Percentiles rank a stretch among this genome's conserved stretches.
Evolutionary conservation across 2,113 vertebrate genomes (phyloP).

Genomic region (Gymnogyps californianus): DNA sequence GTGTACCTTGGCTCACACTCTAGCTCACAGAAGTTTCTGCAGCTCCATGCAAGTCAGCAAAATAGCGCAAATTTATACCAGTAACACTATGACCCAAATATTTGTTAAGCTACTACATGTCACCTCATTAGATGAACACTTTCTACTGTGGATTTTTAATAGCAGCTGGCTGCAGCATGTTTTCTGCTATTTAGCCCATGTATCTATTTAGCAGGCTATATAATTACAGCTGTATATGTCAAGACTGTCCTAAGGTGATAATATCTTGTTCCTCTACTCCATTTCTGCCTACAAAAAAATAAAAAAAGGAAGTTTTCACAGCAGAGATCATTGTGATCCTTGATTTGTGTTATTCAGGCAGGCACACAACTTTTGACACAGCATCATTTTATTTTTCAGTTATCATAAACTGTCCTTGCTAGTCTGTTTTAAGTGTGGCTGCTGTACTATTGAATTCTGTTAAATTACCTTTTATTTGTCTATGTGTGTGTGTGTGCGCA

Average conservation of each 20-base stretch:
- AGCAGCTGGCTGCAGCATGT: not conserved
- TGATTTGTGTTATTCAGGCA: constrained; percentile 42
- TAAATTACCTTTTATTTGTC: not conserved
- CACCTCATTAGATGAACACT: not conserved
- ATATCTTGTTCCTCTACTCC: not conserved
- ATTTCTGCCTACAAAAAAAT: not conserved
- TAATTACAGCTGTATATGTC: not conserved
- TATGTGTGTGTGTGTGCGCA: not conserved
- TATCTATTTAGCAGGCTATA: not conserved
- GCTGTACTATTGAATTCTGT: not conserved
- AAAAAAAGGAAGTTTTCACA: not conserved
- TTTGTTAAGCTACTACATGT: constrained; percentile 45
- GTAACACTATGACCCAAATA: not conserved
- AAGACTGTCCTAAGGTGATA: not conserved
- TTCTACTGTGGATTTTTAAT: constrained; percentile 8
- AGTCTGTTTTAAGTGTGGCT: not conserved
- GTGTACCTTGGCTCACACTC: not conserved
- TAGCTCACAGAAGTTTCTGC: not conserved
- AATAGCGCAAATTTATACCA: not conserved
- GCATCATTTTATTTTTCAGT: not conserved
- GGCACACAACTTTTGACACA: constrained; percentile 3
- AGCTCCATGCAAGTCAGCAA: not conserved
- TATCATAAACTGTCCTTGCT: not conserved
- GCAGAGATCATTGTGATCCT: not conserved
- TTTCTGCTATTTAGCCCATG: not conserved